A percentile compares a stretch with the other conserved stretches of the same genome.
Conservation (phyloP, 2,113 vertebrate species). For the Turnix velox region DNA sequence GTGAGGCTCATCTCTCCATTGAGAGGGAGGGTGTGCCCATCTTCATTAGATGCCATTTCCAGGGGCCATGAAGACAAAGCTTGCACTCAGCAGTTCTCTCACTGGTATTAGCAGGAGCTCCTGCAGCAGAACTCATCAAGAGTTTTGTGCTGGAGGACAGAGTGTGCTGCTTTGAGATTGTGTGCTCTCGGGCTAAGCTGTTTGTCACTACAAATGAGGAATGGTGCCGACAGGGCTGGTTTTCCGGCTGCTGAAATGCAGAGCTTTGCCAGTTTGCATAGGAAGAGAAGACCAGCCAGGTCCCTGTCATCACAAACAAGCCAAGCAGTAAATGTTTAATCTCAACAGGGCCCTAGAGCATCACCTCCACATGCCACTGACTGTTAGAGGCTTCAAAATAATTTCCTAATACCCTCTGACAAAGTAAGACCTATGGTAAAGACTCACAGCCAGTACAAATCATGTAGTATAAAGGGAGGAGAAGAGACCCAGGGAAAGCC, state of each 20-base stretch:
- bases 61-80: neutral
- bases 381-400: slow-evolving; percentile 20
- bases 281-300: neutral
- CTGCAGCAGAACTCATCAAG: neutral
- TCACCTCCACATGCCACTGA: neutral
- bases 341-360: slow-evolving; percentile 16
- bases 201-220: neutral
- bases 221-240: neutral
- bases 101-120: slow-evolving; percentile 13
- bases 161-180: neutral
- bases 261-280: slow-evolving; percentile 1
- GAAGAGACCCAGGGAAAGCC: neutral
- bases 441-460: neutral
- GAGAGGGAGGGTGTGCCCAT: neutral
- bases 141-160: slow-evolving; percentile 35
- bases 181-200: neutral
- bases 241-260: neutral
- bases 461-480: neutral
- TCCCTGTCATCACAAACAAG: slow-evolving; percentile 41
- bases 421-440: slow-evolving; percentile 25
- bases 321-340: slow-evolving; percentile 42
- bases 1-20: neutral
- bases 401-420: slow-evolving; percentile 30
- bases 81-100: neutral
- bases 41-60: neutral